phyloP scores from a whole-genome alignment of 1,140 invertebrate genomes.

The Drosophila lini region DNA sequence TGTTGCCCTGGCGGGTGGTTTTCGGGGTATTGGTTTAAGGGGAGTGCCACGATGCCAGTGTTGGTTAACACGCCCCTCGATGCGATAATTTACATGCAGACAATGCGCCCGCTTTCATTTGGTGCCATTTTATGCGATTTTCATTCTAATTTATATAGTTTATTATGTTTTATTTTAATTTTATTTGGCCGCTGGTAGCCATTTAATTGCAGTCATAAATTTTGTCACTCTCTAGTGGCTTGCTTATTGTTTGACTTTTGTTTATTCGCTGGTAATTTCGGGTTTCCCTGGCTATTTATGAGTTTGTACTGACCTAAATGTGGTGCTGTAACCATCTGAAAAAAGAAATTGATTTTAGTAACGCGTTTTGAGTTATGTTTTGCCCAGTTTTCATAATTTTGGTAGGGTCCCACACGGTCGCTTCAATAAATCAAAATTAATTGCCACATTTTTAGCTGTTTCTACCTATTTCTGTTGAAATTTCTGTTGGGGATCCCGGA shows the following conservation, averaged over 20 bases:
- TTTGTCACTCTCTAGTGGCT: conserved; percentile 24
- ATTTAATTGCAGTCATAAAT: conserved; percentile 75
- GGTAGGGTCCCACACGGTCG: background rate
- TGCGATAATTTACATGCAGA: conserved; percentile 62
- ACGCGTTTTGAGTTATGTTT: conserved; percentile 9
- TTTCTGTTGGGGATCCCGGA: conserved; percentile 5
- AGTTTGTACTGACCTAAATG: conserved; percentile 25
- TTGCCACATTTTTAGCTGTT: conserved; percentile 24
- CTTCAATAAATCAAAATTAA: conserved; percentile 57
- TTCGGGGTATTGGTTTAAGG: background rate
- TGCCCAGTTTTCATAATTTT: conserved; percentile 3
- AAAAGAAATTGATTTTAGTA: conserved; percentile 21
- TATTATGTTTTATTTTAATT: conserved; percentile 48
- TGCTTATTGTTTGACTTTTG: conserved; percentile 18
- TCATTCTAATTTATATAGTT: conserved; percentile 53
- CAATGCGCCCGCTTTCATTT: conserved; percentile 26
- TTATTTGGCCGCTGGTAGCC: conserved; percentile 33
- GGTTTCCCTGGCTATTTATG: conserved; percentile 24
- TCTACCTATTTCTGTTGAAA: conserved; percentile 11
- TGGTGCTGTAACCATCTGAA: background rate
- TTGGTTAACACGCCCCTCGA: conserved; percentile 51
- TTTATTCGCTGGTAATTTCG: conserved; percentile 41
- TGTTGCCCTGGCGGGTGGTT: conserved; percentile 25
- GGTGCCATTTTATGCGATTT: conserved; percentile 46
- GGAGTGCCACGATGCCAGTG: conserved; percentile 25